Evolutionary conservation across 2,113 vertebrate species (phyloP).

Genomic region (Ammospiza caudacuta): DNA sequence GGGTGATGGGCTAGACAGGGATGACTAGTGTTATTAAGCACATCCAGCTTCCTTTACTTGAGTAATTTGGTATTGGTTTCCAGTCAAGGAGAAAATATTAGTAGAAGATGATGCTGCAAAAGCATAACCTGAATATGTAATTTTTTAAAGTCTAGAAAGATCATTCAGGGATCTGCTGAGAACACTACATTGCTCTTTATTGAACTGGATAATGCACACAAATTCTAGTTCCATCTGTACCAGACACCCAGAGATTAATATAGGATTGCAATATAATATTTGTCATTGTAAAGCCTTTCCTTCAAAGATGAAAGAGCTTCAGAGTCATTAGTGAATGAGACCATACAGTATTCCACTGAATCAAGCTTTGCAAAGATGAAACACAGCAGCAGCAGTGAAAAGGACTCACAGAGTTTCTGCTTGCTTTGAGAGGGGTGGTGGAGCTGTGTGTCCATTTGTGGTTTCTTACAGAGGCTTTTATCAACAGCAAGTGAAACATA

Average conservation of each 20-base stretch:
- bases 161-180: background rate
- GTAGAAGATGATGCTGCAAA: background rate
- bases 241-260: background rate
- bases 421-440: background rate
- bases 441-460: background rate
- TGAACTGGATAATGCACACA: background rate
- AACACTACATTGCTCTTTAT: background rate
- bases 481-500: background rate
- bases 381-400: background rate
- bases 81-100: background rate
- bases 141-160: background rate
- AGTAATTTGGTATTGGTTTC: background rate
- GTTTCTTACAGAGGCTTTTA: background rate
- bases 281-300: constrained; percentile 7
- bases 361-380: background rate
- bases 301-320: background rate
- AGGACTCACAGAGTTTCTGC: background rate
- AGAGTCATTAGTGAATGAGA: background rate
- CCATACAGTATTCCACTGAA: background rate
- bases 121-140: background rate
- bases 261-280: background rate
- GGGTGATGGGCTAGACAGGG: background rate
- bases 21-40: background rate
- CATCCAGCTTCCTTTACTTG: background rate
- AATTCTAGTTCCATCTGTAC: constrained; percentile 1